These are phyloP conservation scores for Lepidocyrtoides sp. DNA, from an alignment of 2,888 invertebrate genomes.

Conservation along the genomic window DNA sequence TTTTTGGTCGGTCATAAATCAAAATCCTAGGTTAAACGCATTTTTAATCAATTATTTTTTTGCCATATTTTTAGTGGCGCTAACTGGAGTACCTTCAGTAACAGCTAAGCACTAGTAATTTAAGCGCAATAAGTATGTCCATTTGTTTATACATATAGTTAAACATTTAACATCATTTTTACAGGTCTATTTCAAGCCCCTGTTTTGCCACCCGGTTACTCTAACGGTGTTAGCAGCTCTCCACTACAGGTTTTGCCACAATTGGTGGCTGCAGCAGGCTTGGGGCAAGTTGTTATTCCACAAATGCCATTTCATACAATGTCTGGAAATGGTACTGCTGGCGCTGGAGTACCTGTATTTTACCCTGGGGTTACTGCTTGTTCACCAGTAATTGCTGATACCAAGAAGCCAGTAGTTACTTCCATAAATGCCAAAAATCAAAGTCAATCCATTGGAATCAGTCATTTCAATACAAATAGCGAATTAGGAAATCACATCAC, in stretches of 20 bases:
- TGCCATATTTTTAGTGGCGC: slow-evolving; percentile 39
- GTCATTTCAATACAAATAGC: background rate
- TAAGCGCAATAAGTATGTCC: too few relatives aligned
- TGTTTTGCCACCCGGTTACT: slow-evolving; percentile 62
- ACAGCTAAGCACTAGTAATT: too few relatives aligned
- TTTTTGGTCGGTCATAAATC: too few relatives aligned
- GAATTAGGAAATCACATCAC: background rate
- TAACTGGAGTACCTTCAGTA: slow-evolving; percentile 89
- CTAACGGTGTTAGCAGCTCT: background rate
- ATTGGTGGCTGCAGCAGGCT: slow-evolving; percentile 6
- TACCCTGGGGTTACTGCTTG: slow-evolving; percentile 22
- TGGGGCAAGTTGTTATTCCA: slow-evolving; percentile 11
- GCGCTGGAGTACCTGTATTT: slow-evolving; percentile 40
- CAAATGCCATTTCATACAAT: slow-evolving; percentile 24
- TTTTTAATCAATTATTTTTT: background rate
- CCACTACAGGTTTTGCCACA: slow-evolving; percentile 29
- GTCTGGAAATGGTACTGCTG: background rate
- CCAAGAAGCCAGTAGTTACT: slow-evolving; percentile 16
- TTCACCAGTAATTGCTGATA: slow-evolving; percentile 3
- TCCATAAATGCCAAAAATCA: slow-evolving; percentile 48
- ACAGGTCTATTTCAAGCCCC: slow-evolving; percentile 72
- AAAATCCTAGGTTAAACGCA: too few relatives aligned
- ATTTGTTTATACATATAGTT: too few relatives aligned
- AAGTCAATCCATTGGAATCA: slow-evolving; percentile 32
- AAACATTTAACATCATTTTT: too few relatives aligned